A percentile compares a stretch with the other conserved stretches of the same genome.
Evolutionary conservation across 2,888 invertebrate genomes (phyloP).

Genomic region (Drosophila mayaguana): DNA sequence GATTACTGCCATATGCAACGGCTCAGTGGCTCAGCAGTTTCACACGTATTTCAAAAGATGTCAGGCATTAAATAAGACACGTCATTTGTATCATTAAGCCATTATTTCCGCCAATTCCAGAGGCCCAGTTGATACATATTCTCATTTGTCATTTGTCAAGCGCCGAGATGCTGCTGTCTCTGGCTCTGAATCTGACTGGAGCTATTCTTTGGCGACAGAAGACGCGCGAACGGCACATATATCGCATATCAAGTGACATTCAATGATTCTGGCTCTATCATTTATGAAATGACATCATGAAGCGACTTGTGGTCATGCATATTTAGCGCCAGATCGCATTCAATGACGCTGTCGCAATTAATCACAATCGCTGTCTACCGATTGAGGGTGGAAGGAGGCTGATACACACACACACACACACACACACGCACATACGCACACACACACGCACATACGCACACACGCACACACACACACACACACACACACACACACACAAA

Average conservation of each 20-base stretch:
- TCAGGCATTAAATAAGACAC: constrained; percentile 59
- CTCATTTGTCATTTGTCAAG: constrained; percentile 65
- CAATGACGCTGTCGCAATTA: constrained; percentile 76
- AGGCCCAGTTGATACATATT: constrained; percentile 40
- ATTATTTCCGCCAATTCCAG: constrained; percentile 74
- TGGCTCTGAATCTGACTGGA: neutral
- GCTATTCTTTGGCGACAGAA: constrained; percentile 31
- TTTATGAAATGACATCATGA: constrained; percentile 65
- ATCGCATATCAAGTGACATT: constrained; percentile 60
- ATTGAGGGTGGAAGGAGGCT: neutral
- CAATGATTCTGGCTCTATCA: constrained; percentile 52
- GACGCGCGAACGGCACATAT: constrained; percentile 36
- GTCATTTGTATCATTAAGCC: constrained; percentile 76
- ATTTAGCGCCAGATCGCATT: constrained; percentile 68
- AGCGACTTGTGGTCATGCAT: constrained; percentile 54
- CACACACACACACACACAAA: neutral
- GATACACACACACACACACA: neutral
- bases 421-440: neutral
- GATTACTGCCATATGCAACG: constrained; percentile 24
- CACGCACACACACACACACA: neutral
- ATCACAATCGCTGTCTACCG: constrained; percentile 66
- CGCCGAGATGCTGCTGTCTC: constrained; percentile 3
- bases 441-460: neutral
- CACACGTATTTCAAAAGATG: constrained; percentile 61
- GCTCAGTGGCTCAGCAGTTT: constrained; percentile 36